These are phyloP conservation scores for Silurus glanis DNA, from an alignment of 2,113 vertebrate genomes.

Conservation along the genomic window DNA sequence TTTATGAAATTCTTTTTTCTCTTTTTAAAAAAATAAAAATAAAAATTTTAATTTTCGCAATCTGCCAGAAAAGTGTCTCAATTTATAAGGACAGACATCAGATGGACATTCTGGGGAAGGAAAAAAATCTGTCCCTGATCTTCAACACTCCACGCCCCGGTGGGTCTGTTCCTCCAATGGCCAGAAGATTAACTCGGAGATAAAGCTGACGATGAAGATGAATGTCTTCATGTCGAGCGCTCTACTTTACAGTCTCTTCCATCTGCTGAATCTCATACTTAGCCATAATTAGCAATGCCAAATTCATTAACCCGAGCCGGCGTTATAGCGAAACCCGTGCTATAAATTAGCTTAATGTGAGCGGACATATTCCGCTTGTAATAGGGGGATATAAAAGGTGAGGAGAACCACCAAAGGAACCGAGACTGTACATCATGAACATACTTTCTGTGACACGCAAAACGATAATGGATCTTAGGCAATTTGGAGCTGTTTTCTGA, in stretches of 20 bases:
- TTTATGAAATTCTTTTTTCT: slow-evolving; percentile 36
- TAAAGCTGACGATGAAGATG: slow-evolving; percentile 40
- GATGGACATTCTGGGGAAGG: background rate
- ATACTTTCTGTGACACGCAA: slow-evolving; percentile 40
- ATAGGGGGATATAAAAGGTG: slow-evolving; percentile 77
- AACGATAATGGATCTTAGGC: slow-evolving; percentile 36
- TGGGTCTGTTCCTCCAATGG: slow-evolving; percentile 28
- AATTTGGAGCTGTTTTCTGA: slow-evolving; percentile 45
- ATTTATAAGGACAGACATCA: background rate
- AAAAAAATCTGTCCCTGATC: slow-evolving; percentile 9
- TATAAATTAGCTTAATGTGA: slow-evolving; percentile 81
- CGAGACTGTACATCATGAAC: slow-evolving; percentile 66
- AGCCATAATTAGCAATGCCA: slow-evolving; percentile 98
- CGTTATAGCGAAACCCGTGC: slow-evolving; percentile 67
- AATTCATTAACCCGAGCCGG: slow-evolving; percentile 92
- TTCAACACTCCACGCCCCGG: background rate
- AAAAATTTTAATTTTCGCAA: background rate
- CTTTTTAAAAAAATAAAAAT: background rate
- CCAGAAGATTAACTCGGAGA: slow-evolving; percentile 40
- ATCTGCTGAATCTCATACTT: slow-evolving; percentile 90
- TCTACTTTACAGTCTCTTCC: slow-evolving; percentile 62
- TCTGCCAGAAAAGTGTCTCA: no score
- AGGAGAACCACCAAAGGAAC: slow-evolving; percentile 67
- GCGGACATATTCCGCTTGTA: slow-evolving; percentile 74
- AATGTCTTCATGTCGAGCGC: slow-evolving; percentile 38